A percentile compares a stretch with the other conserved stretches of the same genome.
Evolutionary conservation across 2,888 invertebrate species (phyloP).

Genomic region (Ditula angustiorana): DNA sequence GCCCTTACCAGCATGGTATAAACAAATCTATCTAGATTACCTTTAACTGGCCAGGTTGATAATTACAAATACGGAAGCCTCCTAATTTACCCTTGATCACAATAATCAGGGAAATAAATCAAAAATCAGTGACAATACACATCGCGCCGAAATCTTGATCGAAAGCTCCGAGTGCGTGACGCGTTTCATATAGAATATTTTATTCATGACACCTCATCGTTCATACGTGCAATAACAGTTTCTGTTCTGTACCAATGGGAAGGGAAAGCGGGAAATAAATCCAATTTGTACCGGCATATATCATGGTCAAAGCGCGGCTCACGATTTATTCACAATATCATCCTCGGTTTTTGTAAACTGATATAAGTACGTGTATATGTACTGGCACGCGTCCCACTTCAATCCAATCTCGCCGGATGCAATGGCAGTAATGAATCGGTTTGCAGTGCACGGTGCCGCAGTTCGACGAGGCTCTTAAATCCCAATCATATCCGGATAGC

Average conservation of each 20-base stretch:
- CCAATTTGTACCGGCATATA: conserved; percentile 82
- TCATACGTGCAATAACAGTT: conserved; percentile 80
- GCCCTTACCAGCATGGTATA: too few species aligned
- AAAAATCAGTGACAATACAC: conserved; percentile 33
- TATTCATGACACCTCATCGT: conserved; percentile 79
- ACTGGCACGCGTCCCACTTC: conserved; percentile 62
- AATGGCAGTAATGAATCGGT: conserved; percentile 51
- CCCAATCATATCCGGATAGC: conserved; percentile 1
- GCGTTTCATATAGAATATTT: conserved; percentile 70
- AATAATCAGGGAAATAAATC: conserved; percentile 20
- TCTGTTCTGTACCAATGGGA: conserved; percentile 72
- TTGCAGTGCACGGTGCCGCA: conserved; percentile 36
- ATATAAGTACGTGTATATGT: conserved; percentile 34
- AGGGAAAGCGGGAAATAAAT: conserved; percentile 78
- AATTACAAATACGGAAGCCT: neutral
- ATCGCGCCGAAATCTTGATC: conserved; percentile 30
- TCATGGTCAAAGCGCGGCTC: conserved; percentile 74
- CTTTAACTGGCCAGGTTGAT: neutral
- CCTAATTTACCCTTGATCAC: conserved; percentile 2
- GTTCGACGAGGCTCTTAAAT: neutral
- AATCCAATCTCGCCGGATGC: conserved; percentile 61
- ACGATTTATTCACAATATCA: conserved; percentile 77
- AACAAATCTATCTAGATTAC: neutral
- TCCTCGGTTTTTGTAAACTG: conserved; percentile 44
- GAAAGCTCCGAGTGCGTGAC: conserved; percentile 61